Evolutionary conservation across 2,888 invertebrate species (phyloP).

Genomic region (Morpho deidamia): DNA sequence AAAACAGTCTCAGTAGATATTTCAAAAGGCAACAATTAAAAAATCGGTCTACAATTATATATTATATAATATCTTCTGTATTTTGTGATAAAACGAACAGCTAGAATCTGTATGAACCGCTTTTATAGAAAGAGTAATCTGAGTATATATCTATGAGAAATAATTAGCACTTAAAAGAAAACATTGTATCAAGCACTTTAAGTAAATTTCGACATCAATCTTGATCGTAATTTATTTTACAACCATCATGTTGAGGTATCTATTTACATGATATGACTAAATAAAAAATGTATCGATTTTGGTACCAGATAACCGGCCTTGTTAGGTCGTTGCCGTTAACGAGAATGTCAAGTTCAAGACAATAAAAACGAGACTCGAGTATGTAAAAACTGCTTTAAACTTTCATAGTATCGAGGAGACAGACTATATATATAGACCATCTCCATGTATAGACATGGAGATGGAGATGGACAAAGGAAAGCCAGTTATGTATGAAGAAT

Average conservation of each 20-base stretch:
- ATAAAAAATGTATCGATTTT: slow-evolving; percentile 41
- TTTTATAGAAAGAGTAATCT: no score
- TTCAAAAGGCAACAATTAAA: no score
- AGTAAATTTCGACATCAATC: neutral
- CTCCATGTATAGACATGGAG: no score
- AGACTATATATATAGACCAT: no score
- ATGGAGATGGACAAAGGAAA: no score
- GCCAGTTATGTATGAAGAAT: no score
- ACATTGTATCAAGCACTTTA: neutral
- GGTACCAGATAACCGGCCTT: slow-evolving; percentile 51
- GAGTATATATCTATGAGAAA: no score
- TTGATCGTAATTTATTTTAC: neutral
- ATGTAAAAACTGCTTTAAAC: slow-evolving; percentile 17
- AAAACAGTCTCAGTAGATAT: no score
- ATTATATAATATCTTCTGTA: no score
- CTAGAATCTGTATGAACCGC: no score
- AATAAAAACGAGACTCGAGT: slow-evolving; percentile 18
- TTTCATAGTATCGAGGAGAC: slow-evolving; percentile 14
- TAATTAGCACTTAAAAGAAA: neutral
- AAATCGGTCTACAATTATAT: no score
- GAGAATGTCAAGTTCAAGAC: slow-evolving; percentile 48
- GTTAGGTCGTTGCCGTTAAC: slow-evolving; percentile 54
- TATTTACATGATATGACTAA: slow-evolving; percentile 18
- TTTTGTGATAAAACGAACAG: no score
- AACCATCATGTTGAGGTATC: slow-evolving; percentile 5